Evolutionary conservation across 2,113 vertebrate genomes (phyloP).

Genomic region (Zosterops lateralis): DNA sequence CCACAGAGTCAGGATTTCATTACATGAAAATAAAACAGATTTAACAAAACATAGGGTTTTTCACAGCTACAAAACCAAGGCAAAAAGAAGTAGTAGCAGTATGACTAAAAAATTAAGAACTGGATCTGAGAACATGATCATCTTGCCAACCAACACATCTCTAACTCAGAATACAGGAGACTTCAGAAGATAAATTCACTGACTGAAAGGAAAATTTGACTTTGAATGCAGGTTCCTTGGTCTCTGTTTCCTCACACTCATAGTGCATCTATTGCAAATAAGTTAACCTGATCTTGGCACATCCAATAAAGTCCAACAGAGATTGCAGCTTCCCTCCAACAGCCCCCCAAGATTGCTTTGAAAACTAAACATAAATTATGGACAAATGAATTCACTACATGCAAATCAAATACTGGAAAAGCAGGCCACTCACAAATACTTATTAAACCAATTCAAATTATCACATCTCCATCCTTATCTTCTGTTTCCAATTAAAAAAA

Average conservation of each 20-base stretch:
- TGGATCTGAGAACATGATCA: background rate
- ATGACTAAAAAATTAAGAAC: background rate
- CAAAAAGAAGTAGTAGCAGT: background rate
- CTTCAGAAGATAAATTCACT: background rate
- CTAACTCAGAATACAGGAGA: background rate
- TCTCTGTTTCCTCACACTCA: background rate
- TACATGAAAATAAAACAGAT: background rate
- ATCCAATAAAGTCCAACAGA: rapidly evolving
- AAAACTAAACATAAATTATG: constrained; percentile 18
- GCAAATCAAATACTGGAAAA: constrained; percentile 44
- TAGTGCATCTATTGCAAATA: no score
- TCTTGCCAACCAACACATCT: background rate
- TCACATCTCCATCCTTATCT: constrained; percentile 21
- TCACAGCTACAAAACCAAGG: background rate
- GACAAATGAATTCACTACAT: constrained; percentile 19
- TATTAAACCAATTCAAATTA: constrained; percentile 38
- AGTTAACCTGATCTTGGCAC: background rate
- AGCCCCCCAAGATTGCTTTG: background rate
- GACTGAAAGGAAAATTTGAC: background rate
- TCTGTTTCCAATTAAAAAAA: constrained; percentile 48
- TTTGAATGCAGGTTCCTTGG: background rate
- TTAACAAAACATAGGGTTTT: background rate
- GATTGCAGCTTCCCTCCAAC: background rate
- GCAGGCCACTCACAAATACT: constrained; percentile 19
- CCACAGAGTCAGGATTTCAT: background rate